Percentiles rank a stretch among this genome's conserved stretches.
Evolutionary conservation across 2,797 vertebrate genomes (phyloP).

Genomic region (Thamnophis elegans): DNA sequence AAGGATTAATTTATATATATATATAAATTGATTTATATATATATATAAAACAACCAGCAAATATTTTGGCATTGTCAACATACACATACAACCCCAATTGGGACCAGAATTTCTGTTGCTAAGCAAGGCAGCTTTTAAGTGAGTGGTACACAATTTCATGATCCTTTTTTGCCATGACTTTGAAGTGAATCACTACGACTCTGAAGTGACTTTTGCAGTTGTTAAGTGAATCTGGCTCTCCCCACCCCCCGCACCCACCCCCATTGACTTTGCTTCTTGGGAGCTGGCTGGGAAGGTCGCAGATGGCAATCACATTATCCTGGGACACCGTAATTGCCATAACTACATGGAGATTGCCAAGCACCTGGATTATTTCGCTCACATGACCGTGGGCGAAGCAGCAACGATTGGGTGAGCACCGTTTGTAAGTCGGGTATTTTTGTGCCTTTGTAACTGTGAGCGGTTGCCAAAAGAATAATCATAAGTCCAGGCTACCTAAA

Average conservation of each 20-base stretch:
- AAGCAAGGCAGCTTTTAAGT: neutral
- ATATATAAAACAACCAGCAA: neutral
- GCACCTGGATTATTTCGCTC: neutral
- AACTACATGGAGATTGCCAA: neutral
- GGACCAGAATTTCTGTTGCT: neutral
- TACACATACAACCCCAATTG: neutral
- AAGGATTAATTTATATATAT: neutral
- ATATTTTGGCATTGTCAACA: neutral
- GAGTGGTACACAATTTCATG: neutral
- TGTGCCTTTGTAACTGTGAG: neutral
- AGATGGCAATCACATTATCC: neutral
- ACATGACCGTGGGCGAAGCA: neutral
- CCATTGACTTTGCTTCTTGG: neutral
- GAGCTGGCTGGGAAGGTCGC: neutral
- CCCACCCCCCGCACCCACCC: too few species aligned
- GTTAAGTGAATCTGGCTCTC: neutral
- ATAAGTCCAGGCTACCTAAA: neutral
- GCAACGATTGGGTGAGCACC: neutral
- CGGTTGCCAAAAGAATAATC: neutral
- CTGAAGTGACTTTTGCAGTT: neutral
- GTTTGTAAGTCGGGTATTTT: neutral
- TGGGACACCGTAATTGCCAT: neutral
- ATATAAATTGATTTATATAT: too few species aligned
- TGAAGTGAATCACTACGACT: neutral
- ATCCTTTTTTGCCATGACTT: neutral